These are phyloP conservation scores for Centropus unirufus DNA, from an alignment of 2,113 vertebrate genomes.

Conservation along the genomic window DNA sequence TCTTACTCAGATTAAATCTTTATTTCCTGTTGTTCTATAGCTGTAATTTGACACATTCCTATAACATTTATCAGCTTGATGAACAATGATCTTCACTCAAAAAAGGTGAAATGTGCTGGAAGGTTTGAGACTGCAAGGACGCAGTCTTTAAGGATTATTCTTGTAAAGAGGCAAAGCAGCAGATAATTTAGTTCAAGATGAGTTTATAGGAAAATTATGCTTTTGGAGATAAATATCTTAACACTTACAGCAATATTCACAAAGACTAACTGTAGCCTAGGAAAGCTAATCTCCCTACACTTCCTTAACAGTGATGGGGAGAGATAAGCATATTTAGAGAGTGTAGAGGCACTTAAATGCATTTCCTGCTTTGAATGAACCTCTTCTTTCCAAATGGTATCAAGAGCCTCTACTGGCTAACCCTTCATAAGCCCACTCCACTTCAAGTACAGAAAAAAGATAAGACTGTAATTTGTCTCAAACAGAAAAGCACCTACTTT, in stretches of 20 bases:
- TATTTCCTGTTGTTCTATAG: background rate
- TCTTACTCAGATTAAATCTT: background rate
- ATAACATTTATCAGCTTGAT: background rate
- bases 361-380: constrained; percentile 52
- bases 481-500: background rate
- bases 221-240: constrained; percentile 42
- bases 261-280: constrained; percentile 10
- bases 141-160: background rate
- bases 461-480: constrained; percentile 2
- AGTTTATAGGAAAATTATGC: constrained; percentile 22
- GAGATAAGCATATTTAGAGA: constrained; percentile 54
- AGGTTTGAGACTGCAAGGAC: background rate
- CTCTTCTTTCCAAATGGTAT: constrained; percentile 9
- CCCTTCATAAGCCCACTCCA: background rate
- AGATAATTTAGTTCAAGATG: background rate
- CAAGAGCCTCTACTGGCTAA: background rate
- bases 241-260: constrained; percentile 28
- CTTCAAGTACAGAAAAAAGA: background rate
- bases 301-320: constrained; percentile 40
- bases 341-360: background rate
- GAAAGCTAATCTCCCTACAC: constrained; percentile 38
- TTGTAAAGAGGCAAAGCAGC: constrained; percentile 16
- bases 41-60: background rate
- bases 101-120: background rate
- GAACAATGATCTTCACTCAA: background rate